Evolutionary conservation across 2,113 vertebrate species (phyloP).

Genomic region (Dicentrarchus labrax): DNA sequence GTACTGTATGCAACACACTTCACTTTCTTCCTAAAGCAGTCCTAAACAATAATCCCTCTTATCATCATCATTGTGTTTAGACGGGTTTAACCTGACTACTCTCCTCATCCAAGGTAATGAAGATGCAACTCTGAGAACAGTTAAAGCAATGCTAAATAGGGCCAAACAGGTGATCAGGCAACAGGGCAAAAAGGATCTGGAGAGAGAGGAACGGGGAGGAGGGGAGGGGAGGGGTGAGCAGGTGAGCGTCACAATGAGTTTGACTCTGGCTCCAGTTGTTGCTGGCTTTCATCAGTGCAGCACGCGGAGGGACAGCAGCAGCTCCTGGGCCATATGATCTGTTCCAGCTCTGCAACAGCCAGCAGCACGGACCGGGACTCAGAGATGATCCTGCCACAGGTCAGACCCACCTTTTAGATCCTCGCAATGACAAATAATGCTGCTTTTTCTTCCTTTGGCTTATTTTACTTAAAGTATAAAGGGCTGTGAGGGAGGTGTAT

Average conservation of each 20-base stretch:
- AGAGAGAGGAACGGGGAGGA: background rate
- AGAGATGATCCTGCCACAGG: conserved; percentile 67
- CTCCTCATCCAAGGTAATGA: background rate
- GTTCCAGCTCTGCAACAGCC: conserved; percentile 15
- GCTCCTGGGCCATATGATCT: conserved; percentile 16
- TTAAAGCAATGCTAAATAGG: conserved; percentile 6
- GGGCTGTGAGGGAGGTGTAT: background rate
- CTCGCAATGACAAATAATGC: too few species aligned
- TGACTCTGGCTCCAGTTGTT: conserved; percentile 37
- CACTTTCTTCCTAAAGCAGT: background rate
- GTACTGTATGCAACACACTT: background rate
- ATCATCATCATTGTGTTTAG: background rate
- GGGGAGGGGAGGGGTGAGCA: conserved; percentile 29
- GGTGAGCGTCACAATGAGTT: conserved; percentile 36
- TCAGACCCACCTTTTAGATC: conserved; percentile 22
- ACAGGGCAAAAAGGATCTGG: background rate
- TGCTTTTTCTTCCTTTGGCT: background rate
- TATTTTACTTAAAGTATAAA: background rate
- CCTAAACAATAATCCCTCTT: too few species aligned
- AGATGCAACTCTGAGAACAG: background rate
- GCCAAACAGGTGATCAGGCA: conserved; percentile 4
- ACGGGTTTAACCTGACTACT: background rate
- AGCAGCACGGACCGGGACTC: background rate
- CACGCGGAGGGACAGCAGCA: conserved; percentile 38
- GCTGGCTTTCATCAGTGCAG: conserved; percentile 15